Conservation (phyloP, 2,888 invertebrate species). For the Deladenus siricidicola region DNA sequence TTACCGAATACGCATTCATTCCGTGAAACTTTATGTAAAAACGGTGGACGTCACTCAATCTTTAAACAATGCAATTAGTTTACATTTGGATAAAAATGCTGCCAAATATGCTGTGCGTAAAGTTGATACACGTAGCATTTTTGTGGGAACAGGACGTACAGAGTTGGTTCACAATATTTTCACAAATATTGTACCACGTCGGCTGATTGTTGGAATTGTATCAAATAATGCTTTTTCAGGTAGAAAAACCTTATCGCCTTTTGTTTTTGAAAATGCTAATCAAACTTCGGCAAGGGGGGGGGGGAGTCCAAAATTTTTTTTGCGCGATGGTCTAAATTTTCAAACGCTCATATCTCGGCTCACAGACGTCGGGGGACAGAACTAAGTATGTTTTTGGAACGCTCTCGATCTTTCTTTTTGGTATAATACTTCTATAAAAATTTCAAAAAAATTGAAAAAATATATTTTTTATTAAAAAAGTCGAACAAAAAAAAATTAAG, state of each 20-base stretch:
- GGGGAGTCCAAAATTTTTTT: no score
- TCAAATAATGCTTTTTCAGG: slow-evolving; percentile 14
- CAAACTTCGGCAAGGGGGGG: no score
- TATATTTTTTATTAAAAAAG: no score
- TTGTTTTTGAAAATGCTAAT: slow-evolving; percentile 25
- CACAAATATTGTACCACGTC: slow-evolving; percentile 17
- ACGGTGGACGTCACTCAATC: slow-evolving; percentile 12
- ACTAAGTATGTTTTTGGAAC: no score
- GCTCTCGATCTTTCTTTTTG: no score
- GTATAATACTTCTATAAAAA: no score
- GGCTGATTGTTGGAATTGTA: slow-evolving; percentile 15
- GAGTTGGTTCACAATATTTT: slow-evolving; percentile 18
- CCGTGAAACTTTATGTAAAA: slow-evolving; percentile 14
- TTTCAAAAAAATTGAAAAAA: no score
- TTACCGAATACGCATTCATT: slow-evolving; percentile 4
- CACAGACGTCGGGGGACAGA: no score
- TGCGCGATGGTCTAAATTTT: no score
- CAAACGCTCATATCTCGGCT: no score
- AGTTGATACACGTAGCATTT: slow-evolving; percentile 17
- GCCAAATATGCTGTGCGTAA: slow-evolving; percentile 18
- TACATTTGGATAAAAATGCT: slow-evolving; percentile 3
- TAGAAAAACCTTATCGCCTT: slow-evolving; percentile 4
- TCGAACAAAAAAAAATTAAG: no score
- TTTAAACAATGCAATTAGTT: slow-evolving; percentile 11
- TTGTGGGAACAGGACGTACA: slow-evolving; percentile 8